These are phyloP conservation scores for Hystrix brachyura DNA, from an alignment of 2,113 vertebrate species.

Conservation along the genomic window DNA sequence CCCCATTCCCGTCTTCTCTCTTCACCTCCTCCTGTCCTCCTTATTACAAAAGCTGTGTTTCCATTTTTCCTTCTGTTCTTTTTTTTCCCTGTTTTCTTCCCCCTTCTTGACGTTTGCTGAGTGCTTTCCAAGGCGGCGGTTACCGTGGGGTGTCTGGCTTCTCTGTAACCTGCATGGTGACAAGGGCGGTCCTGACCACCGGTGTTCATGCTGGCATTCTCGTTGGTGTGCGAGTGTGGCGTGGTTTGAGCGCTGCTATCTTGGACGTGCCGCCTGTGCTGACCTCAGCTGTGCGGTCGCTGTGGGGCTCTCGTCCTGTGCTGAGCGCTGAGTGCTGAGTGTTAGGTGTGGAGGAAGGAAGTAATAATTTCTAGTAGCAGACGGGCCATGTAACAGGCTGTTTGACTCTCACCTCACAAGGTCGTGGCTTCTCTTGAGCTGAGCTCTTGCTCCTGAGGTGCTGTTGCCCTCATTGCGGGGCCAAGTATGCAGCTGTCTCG, in stretches of 20 bases:
- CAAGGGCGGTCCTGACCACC: not conserved
- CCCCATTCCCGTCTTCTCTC: too few relatives aligned
- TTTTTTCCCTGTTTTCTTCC: not conserved
- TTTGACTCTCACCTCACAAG: not conserved
- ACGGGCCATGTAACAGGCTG: not conserved
- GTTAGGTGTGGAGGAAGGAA: not conserved
- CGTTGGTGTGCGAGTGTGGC: not conserved
- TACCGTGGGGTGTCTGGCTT: not conserved
- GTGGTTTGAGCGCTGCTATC: not conserved
- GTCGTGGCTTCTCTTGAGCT: not conserved
- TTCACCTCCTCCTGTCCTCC: not conserved
- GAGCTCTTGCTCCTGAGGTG: too few relatives aligned
- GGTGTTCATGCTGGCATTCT: not conserved
- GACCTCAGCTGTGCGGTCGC: too few relatives aligned
- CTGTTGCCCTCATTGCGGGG: not conserved
- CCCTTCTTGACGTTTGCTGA: not conserved
- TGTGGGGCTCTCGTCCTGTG: not conserved
- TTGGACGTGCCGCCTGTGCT: not conserved
- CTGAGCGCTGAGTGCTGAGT: accelerated
- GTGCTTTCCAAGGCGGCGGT: not conserved
- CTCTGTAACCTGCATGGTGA: not conserved
- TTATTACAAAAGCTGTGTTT: not conserved
- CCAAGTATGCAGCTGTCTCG: not conserved
- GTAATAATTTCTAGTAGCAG: not conserved
- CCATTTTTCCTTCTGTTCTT: too few relatives aligned